These are phyloP conservation scores for Hycleus phaleratus DNA, from an alignment of 1,140 invertebrate genomes.

Conservation along the genomic window DNA sequence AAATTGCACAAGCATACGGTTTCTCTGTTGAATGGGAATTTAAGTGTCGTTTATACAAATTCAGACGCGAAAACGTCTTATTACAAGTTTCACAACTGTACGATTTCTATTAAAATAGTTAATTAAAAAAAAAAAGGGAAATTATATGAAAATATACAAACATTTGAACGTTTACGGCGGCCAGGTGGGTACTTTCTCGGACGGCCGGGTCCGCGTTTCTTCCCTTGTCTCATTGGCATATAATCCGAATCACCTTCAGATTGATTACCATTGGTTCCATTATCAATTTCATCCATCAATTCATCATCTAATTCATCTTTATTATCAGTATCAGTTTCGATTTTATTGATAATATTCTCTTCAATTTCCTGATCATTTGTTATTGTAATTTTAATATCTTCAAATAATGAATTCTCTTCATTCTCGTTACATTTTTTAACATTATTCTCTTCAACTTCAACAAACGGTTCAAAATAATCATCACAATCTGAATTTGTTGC, in stretches of 20 bases:
- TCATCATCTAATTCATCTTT: no score
- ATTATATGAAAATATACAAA: not conserved
- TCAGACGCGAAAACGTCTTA: constrained; percentile 31
- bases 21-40: constrained; percentile 31
- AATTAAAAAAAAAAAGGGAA: constrained; percentile 26
- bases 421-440: not conserved
- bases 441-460: constrained; percentile 30
- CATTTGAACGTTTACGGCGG: constrained; percentile 16
- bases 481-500: constrained; percentile 26
- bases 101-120: constrained; percentile 28
- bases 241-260: constrained; percentile 30
- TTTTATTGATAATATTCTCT: not conserved
- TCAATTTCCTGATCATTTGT: constrained; percentile 2
- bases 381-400: constrained; percentile 4
- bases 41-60: constrained; percentile 34
- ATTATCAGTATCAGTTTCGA: no score
- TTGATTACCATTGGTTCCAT: no score
- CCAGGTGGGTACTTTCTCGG: constrained; percentile 21
- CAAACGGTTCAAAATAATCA: constrained; percentile 34
- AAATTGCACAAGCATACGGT: constrained; percentile 47
- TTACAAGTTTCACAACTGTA: constrained; percentile 31
- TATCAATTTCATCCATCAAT: no score
- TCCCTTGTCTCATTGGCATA: constrained; percentile 18
- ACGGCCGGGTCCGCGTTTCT: constrained; percentile 22
- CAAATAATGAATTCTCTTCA: constrained; percentile 14